These are phyloP conservation scores for Sinonovacula constricta DNA, from an alignment of 1,140 invertebrate genomes.

Conservation along the genomic window DNA sequence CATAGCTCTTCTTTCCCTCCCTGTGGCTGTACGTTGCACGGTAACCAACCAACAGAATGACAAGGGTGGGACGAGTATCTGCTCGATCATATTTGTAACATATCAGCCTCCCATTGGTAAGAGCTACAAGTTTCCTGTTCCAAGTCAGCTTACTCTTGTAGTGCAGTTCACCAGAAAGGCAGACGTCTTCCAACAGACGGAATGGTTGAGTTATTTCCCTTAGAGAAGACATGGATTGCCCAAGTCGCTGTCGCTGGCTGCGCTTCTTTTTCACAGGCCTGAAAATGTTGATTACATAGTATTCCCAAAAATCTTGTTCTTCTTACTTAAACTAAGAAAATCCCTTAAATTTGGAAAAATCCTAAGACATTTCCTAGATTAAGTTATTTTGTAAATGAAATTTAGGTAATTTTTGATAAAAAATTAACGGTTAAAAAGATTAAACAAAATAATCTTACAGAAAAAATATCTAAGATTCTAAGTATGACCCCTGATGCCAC, in stretches of 20 bases:
- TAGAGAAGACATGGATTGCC: conserved; percentile 49
- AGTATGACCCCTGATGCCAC: too few species aligned
- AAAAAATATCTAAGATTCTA: too few species aligned
- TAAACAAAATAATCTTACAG: too few species aligned
- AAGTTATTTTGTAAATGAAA: too few species aligned
- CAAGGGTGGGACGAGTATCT: conserved; percentile 56
- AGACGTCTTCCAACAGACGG: conserved; percentile 56
- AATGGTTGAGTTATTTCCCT: conserved; percentile 63
- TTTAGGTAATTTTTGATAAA: too few species aligned
- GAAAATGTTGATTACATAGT: too few species aligned
- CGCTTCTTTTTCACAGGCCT: conserved; percentile 33
- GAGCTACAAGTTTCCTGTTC: conserved; percentile 60
- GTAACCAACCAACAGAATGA: conserved; percentile 60
- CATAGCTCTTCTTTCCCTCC: conserved; percentile 53
- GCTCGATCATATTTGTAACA: conserved; percentile 63
- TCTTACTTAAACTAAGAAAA: too few species aligned
- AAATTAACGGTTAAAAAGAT: too few species aligned
- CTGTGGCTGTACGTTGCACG: conserved; percentile 52
- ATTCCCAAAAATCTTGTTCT: too few species aligned
- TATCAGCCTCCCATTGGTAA: conserved; percentile 59
- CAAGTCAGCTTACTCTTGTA: conserved; percentile 63
- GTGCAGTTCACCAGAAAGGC: conserved; percentile 61
- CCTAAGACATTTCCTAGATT: too few species aligned
- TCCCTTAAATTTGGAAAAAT: too few species aligned
- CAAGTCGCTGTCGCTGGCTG: conserved; percentile 18